Conservation (phyloP, 2,113 vertebrate genomes). For the Scophthalmus maximus region DNA sequence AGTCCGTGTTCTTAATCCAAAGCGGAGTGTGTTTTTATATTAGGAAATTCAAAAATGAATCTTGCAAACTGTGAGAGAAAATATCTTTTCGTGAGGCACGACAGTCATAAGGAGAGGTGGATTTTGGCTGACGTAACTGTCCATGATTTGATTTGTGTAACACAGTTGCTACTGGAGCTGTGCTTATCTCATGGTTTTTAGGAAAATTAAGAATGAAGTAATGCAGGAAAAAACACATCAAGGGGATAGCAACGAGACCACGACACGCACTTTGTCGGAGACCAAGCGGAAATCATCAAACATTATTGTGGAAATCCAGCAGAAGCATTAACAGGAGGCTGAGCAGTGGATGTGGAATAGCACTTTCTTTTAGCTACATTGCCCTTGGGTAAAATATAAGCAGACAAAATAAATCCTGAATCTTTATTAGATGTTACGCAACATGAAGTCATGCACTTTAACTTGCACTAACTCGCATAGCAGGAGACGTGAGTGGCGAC, state of each 20-base stretch:
- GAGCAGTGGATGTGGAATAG: neutral
- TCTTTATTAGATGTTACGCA: constrained; percentile 34
- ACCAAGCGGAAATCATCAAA: too few species aligned
- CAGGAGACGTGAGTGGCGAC: constrained; percentile 6
- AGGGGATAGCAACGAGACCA: constrained; percentile 8
- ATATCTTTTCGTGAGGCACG: constrained; percentile 24
- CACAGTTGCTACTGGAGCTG: neutral
- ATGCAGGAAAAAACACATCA: neutral
- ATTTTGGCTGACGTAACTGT: constrained; percentile 52
- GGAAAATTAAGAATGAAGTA: neutral
- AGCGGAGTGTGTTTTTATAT: constrained; percentile 19
- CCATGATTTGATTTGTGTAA: constrained; percentile 7
- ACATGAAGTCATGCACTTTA: constrained; percentile 8
- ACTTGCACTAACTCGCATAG: neutral
- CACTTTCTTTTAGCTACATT: constrained; percentile 4
- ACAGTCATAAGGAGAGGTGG: constrained; percentile 19
- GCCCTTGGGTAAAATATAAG: constrained; percentile 5
- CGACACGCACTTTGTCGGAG: too few species aligned
- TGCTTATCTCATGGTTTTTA: neutral
- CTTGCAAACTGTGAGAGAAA: too few species aligned
- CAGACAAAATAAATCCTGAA: neutral
- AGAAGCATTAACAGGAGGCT: too few species aligned
- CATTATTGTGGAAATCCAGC: neutral
- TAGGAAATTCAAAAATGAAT: constrained; percentile 14
- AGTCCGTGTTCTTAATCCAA: constrained; percentile 37